Evolutionary conservation across 2,113 vertebrate species (phyloP).

Genomic region (Cheilinus undulatus): DNA sequence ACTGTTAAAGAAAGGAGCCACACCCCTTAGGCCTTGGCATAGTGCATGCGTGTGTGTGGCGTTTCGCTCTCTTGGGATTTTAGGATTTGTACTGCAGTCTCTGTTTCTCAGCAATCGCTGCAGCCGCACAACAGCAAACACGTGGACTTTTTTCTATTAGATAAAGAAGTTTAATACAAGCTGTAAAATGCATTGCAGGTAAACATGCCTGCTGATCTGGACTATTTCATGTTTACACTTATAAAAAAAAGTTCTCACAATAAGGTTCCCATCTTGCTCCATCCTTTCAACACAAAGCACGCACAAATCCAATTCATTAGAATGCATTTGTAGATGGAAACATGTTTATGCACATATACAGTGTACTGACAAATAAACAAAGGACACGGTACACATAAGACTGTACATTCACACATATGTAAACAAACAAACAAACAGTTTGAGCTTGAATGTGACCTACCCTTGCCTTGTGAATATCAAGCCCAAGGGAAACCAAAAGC

Average conservation of each 20-base stretch:
- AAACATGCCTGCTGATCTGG: not conserved
- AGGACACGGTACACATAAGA: no score
- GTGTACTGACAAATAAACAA: not conserved
- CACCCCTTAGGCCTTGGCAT: constrained; percentile 69
- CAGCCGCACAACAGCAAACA: not conserved
- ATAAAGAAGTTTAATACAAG: constrained; percentile 2
- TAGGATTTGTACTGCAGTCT: constrained; percentile 40
- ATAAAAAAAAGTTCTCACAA: not conserved
- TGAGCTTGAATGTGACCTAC: constrained; percentile 41
- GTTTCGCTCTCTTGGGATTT: constrained; percentile 64
- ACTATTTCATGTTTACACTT: not conserved
- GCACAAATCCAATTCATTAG: not conserved
- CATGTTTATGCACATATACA: not conserved
- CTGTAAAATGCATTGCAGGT: not conserved
- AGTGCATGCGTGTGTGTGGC: constrained; percentile 54
- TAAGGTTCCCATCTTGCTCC: not conserved
- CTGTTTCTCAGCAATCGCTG: constrained; percentile 19
- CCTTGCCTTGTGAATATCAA: constrained; percentile 45
- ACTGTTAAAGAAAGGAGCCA: constrained; percentile 76
- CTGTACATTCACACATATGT: not conserved
- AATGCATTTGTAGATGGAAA: not conserved
- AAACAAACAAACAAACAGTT: constrained; percentile 25
- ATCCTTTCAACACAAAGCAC: not conserved
- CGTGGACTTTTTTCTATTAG: not conserved
- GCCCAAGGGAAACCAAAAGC: constrained; percentile 41